Evolutionary conservation across 2,113 vertebrate species (phyloP).

Genomic region (Odocoileus hemionus): DNA sequence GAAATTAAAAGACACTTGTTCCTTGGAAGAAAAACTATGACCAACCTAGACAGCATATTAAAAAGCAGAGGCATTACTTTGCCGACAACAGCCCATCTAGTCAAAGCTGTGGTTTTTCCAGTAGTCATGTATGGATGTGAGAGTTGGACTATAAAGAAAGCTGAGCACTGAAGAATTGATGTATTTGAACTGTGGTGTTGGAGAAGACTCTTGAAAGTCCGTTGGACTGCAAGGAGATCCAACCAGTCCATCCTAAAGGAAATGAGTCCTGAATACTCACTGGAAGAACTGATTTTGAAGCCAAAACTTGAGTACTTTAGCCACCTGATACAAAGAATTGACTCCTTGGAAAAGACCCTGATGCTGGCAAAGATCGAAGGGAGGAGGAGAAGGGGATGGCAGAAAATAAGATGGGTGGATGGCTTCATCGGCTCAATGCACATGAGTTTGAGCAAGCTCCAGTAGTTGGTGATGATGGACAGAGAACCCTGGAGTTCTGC

Average conservation of each 20-base stretch:
- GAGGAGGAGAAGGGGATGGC: neutral
- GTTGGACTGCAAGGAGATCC: neutral
- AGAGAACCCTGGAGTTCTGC: neutral
- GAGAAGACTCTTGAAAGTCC: neutral
- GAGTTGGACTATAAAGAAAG: neutral
- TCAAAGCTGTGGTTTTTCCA: neutral
- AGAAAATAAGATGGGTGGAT: neutral
- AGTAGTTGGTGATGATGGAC: neutral
- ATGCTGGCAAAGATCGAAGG: neutral
- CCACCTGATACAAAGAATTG: neutral
- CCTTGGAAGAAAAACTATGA: neutral
- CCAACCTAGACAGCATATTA: neutral
- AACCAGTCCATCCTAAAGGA: neutral
- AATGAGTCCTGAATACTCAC: neutral
- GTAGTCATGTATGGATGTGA: neutral
- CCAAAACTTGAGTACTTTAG: neutral
- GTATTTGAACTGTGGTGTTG: neutral
- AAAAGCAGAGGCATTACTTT: neutral
- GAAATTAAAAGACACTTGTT: neutral
- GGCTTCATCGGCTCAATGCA: neutral
- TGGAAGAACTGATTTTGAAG: neutral
- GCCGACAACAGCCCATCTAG: fast-evolving
- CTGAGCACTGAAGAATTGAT: neutral
- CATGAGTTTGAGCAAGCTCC: neutral
- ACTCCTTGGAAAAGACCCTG: neutral